Conservation (phyloP, 1,140 invertebrate genomes). For the Hydropsyche tenuis region DNA sequence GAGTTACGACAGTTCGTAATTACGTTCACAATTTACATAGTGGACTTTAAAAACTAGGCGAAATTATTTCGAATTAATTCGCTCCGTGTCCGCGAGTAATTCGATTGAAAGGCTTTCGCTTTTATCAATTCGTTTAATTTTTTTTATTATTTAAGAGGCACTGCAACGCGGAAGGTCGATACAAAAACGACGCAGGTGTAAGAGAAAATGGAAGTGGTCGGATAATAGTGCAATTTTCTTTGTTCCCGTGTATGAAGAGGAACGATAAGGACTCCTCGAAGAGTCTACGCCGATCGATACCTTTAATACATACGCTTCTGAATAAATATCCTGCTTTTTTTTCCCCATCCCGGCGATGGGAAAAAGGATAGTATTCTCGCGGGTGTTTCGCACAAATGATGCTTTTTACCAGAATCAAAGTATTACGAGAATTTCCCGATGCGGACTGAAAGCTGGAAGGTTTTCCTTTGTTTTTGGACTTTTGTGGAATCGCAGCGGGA, state of each 20-base stretch:
- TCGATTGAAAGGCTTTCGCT: not conserved
- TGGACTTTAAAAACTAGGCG: slow-evolving; percentile 12
- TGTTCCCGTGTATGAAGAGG: slow-evolving; percentile 27
- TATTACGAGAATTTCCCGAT: too few relatives aligned
- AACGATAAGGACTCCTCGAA: slow-evolving; percentile 8
- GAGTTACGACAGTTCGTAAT: slow-evolving; percentile 12
- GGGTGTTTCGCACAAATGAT: too few relatives aligned
- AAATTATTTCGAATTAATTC: too few relatives aligned
- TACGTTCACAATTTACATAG: not conserved
- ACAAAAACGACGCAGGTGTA: slow-evolving; percentile 11
- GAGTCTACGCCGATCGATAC: not conserved
- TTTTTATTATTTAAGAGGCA: slow-evolving; percentile 3
- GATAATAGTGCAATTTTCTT: slow-evolving; percentile 33
- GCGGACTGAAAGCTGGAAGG: too few relatives aligned
- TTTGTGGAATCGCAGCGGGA: too few relatives aligned
- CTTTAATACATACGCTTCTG: too few relatives aligned
- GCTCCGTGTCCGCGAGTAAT: too few relatives aligned
- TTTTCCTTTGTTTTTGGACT: too few relatives aligned
- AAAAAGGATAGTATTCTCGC: too few relatives aligned
- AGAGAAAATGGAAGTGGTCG: slow-evolving; percentile 19
- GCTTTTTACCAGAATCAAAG: too few relatives aligned
- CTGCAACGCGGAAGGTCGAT: slow-evolving; percentile 16
- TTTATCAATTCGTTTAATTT: not conserved
- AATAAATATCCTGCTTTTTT: too few relatives aligned
- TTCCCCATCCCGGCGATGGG: too few relatives aligned